These are phyloP conservation scores for Tetramorium parvispinum DNA, from an alignment of 1,140 invertebrate genomes.

Conservation along the genomic window DNA sequence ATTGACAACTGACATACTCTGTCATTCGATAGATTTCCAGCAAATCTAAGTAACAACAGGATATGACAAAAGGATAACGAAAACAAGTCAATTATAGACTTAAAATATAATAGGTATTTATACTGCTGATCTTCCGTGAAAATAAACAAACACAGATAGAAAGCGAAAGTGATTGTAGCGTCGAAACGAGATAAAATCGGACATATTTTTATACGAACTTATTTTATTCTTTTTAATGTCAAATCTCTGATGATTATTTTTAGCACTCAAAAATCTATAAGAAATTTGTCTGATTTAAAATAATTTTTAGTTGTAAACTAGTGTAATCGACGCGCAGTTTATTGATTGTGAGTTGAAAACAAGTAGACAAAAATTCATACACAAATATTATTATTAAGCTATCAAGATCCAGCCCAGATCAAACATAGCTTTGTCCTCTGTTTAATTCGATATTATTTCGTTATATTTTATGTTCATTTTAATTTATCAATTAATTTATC, in stretches of 20 bases:
- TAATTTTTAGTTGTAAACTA: no score
- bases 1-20: background rate
- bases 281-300: no score
- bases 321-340: no score
- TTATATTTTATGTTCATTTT: no score
- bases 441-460: no score
- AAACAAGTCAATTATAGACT: background rate
- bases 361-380: no score
- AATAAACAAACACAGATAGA: background rate
- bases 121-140: background rate
- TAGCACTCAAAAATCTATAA: no score
- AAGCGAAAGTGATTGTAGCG: background rate
- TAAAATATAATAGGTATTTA: background rate
- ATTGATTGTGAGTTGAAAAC: no score
- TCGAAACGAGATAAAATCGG: background rate
- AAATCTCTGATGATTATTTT: background rate
- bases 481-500: no score
- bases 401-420: no score
- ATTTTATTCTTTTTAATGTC: background rate
- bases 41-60: background rate
- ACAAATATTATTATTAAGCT: no score
- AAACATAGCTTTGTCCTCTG: no score
- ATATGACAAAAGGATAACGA: slow-evolving; percentile 1
- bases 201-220: background rate
- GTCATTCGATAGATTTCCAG: background rate